phyloP scores from a whole-genome alignment of 2,113 vertebrate genomes.

The Pagrus major region DNA sequence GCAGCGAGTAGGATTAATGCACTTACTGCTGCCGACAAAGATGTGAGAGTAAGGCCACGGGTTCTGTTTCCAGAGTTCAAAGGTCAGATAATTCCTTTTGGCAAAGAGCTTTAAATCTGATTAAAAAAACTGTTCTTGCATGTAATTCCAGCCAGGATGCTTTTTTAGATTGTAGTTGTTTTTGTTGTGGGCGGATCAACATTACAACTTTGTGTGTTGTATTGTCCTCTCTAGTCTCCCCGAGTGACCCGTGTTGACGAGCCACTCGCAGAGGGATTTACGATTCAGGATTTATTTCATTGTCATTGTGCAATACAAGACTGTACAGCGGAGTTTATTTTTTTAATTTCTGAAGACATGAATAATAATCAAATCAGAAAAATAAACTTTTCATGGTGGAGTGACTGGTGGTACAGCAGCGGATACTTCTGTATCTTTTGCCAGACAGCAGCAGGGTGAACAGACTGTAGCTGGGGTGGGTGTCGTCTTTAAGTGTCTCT shows the following conservation, averaged over 20 bases:
- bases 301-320: too few species aligned
- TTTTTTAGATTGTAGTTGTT: background rate
- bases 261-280: too few species aligned
- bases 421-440: too few species aligned
- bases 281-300: too few species aligned
- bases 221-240: background rate
- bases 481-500: too few species aligned
- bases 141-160: conserved; percentile 14
- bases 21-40: background rate
- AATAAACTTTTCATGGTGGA: too few species aligned
- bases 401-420: too few species aligned
- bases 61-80: background rate
- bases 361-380: too few species aligned
- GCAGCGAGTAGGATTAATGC: background rate
- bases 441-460: too few species aligned
- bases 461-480: too few species aligned
- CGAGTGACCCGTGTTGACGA: background rate
- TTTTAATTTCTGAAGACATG: too few species aligned
- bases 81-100: conserved; percentile 20
- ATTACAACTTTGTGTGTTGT: background rate
- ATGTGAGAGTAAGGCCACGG: background rate
- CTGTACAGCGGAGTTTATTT: too few species aligned
- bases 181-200: background rate
- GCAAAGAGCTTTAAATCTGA: conserved; percentile 2
- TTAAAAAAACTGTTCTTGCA: background rate